Conservation (phyloP, 2,888 invertebrate species). For the Caenorhabditis sp. region DNA sequence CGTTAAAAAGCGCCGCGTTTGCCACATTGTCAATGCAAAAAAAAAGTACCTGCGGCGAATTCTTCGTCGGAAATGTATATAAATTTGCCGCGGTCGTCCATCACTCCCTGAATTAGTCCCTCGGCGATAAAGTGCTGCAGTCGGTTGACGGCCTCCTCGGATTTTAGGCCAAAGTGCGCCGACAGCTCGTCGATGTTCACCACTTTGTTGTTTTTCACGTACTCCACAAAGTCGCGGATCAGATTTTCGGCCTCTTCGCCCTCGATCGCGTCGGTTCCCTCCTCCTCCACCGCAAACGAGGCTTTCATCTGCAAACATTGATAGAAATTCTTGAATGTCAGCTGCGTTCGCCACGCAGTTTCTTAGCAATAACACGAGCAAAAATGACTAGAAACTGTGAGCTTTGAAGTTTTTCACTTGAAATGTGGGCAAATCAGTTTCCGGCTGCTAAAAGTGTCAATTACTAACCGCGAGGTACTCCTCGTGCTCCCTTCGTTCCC, state of each 20-base stretch:
- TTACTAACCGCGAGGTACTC: constrained; percentile 78
- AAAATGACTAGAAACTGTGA: no score
- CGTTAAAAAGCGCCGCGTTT: no score
- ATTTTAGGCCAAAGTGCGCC: constrained; percentile 71
- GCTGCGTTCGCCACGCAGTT: no score
- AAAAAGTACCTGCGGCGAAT: constrained; percentile 83
- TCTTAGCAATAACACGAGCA: no score
- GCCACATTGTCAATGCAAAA: no score
- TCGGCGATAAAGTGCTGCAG: constrained; percentile 89
- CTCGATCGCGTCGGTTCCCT: constrained; percentile 75
- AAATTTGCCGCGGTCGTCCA: constrained; percentile 98
- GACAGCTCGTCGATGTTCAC: constrained; percentile 79
- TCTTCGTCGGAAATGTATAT: constrained; percentile 95
- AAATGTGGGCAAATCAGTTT: no score
- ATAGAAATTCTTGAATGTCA: no score
- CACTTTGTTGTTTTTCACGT: constrained; percentile 75
- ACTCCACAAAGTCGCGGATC: constrained; percentile 73
- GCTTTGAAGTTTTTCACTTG: background rate
- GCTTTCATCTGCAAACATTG: constrained; percentile 72
- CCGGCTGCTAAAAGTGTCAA: no score
- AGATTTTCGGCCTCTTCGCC: constrained; percentile 76
- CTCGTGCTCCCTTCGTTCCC: constrained; percentile 74
- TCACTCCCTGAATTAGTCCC: constrained; percentile 91
- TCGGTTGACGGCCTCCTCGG: constrained; percentile 82
- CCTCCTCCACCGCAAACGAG: constrained; percentile 76